Conservation (phyloP, 1,140 invertebrate genomes). For the Apis cerana region DNA sequence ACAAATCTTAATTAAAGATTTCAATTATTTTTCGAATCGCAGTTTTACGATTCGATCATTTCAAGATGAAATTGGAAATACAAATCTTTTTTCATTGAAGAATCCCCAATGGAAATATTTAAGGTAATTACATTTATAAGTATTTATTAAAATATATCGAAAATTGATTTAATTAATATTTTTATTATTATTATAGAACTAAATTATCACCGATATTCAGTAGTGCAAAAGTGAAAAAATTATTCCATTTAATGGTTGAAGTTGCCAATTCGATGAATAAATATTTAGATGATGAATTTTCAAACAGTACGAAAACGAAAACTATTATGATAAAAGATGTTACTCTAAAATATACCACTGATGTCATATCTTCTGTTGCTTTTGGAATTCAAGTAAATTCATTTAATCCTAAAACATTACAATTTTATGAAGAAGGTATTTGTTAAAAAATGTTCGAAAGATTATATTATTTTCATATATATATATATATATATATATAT, state of each 20-base stretch:
- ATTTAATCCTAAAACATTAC: slow-evolving; percentile 71
- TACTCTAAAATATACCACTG: slow-evolving; percentile 78
- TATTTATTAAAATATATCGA: no score
- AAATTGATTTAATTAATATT: neutral
- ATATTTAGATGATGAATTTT: slow-evolving; percentile 53
- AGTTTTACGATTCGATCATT: slow-evolving; percentile 68
- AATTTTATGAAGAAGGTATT: slow-evolving; percentile 71
- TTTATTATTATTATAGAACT: slow-evolving; percentile 35
- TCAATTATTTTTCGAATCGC: slow-evolving; percentile 80
- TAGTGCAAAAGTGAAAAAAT: slow-evolving; percentile 78
- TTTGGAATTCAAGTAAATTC: slow-evolving; percentile 81
- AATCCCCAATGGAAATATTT: slow-evolving; percentile 78
- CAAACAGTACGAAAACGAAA: neutral
- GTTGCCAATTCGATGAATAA: slow-evolving; percentile 59
- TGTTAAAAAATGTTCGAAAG: neutral
- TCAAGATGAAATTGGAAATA: slow-evolving; percentile 69
- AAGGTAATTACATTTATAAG: neutral
- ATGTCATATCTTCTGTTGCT: slow-evolving; percentile 81
- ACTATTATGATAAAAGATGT: slow-evolving; percentile 68
- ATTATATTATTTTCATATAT: neutral
- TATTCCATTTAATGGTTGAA: slow-evolving; percentile 79
- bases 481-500: no score
- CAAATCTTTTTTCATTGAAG: slow-evolving; percentile 71
- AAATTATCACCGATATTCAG: slow-evolving; percentile 81
- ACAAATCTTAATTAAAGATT: slow-evolving; percentile 80